Percentiles rank a stretch among this genome's conserved stretches.
phyloP scores from a whole-genome alignment of 2,113 vertebrate genomes.

The Eulacestoma nigropectus region DNA sequence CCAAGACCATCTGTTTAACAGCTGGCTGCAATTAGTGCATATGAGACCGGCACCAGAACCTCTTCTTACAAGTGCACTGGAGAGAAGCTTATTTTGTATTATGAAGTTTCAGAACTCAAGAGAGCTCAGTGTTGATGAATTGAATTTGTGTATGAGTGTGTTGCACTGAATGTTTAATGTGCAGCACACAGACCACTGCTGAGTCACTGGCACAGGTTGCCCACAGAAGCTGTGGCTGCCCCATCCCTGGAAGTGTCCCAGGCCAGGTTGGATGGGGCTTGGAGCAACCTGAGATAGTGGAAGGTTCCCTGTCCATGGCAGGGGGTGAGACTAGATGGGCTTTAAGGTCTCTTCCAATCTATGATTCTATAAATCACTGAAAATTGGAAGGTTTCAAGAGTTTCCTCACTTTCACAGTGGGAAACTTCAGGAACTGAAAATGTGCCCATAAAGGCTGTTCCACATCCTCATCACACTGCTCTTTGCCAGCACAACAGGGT shows the following conservation, averaged over 20 bases:
- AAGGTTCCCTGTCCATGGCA: background rate
- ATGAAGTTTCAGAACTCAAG: background rate
- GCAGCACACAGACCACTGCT: background rate
- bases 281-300: background rate
- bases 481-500: background rate
- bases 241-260: background rate
- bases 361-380: background rate
- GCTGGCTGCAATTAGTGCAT: background rate
- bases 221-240: background rate
- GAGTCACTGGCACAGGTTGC: background rate
- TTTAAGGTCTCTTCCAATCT: background rate
- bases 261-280: background rate
- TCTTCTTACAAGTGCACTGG: background rate
- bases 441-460: background rate
- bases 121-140: background rate
- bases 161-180: background rate
- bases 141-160: background rate
- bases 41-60: background rate
- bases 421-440: background rate
- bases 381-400: background rate
- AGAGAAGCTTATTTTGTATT: background rate
- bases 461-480: background rate
- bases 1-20: background rate
- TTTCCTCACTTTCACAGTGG: background rate
- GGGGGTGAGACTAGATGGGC: background rate